Evolutionary conservation across 2,797 vertebrate genomes (phyloP).

Genomic region (Nasua narica): DNA sequence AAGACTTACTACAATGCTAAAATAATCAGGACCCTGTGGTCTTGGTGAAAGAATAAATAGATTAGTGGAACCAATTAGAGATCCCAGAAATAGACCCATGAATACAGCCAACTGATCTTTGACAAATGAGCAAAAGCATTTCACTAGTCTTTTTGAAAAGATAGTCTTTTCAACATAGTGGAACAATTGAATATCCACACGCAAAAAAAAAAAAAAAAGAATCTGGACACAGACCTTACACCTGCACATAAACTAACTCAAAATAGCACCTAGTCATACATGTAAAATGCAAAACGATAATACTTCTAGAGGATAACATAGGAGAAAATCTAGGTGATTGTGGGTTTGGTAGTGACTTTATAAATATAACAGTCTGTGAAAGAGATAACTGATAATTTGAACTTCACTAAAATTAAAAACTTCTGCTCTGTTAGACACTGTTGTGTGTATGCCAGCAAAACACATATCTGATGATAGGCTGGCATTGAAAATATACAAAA

Average conservation of each 20-base stretch:
- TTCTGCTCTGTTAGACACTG: background rate
- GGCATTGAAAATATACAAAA: background rate
- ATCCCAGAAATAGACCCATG: background rate
- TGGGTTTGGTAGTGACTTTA: background rate
- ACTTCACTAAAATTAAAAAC: background rate
- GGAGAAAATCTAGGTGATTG: background rate
- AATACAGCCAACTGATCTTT: background rate
- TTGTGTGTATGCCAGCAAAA: background rate
- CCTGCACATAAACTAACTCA: background rate
- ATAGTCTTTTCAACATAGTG: background rate
- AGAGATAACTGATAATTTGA: background rate
- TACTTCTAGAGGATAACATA: background rate
- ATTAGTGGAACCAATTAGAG: background rate
- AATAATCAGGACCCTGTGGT: background rate
- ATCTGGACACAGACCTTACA: background rate
- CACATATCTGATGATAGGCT: background rate
- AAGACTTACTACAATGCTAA: background rate
- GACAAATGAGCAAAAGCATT: background rate
- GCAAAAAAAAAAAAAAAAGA: background rate
- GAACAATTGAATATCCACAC: background rate
- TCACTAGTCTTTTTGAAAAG: background rate
- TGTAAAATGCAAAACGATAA: background rate
- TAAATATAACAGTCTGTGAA: background rate
- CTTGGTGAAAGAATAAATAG: background rate
- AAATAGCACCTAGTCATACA: background rate